Conservation (phyloP, 2,113 vertebrate species). For the Heloderma charlesbogerti region DNA sequence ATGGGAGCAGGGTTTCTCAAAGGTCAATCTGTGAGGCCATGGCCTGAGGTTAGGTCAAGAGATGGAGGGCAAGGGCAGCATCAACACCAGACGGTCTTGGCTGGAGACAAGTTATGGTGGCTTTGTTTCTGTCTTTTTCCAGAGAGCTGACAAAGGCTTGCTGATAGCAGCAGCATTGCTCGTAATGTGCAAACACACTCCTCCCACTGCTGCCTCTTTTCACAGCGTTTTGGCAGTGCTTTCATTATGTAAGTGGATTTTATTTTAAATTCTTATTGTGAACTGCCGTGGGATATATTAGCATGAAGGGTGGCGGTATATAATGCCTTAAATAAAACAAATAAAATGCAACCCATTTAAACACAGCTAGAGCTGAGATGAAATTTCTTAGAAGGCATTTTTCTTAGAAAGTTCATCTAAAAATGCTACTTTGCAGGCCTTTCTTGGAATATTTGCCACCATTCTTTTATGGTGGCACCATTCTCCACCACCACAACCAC, state of each 20-base stretch:
- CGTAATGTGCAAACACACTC: background rate
- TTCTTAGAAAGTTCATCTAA: too few species aligned
- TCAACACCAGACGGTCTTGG: background rate
- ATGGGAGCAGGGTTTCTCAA: background rate
- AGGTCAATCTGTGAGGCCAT: background rate
- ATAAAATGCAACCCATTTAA: too few species aligned
- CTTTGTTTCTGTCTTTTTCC: background rate
- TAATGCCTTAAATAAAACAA: too few species aligned
- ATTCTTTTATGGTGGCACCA: too few species aligned
- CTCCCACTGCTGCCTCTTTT: background rate
- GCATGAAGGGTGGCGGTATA: too few species aligned
- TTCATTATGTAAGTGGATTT: background rate
- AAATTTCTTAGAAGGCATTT: too few species aligned
- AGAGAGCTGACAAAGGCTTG: background rate
- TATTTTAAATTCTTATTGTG: background rate
- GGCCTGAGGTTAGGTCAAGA: background rate
- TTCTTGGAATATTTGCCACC: too few species aligned
- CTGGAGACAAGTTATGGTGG: background rate
- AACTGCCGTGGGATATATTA: too few species aligned
- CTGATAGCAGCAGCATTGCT: background rate
- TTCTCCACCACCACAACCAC: too few species aligned
- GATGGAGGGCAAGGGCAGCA: background rate
- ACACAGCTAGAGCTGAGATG: too few species aligned
- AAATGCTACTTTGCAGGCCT: too few species aligned
- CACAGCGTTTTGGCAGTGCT: background rate